Base-by-base conservation (phyloP, 2,113 vertebrate genomes). In the Phaethornis superciliosus region DNA sequence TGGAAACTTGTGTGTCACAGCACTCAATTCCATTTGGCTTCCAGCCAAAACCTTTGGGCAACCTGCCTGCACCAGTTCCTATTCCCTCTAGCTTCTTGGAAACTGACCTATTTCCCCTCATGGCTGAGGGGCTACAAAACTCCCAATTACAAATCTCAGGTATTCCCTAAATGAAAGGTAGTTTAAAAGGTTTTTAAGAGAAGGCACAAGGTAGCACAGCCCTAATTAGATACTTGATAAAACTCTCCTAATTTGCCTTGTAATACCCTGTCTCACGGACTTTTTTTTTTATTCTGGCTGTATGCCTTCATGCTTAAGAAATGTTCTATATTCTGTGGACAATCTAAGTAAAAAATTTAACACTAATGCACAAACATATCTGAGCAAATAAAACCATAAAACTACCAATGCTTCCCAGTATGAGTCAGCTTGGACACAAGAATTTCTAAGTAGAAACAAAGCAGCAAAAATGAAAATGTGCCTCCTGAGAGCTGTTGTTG, bases 391-490 rank as follows among this genome's bases (percentile, higher is more conserved):
- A 62, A 75, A 74, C 22, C 54, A 24, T 47, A 30, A 79, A 88
- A n/a, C 16, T 32, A 42, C 7, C 3, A 2, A 7, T 40, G 49
- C 32, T 65, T 82, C 40, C 35, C 24, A 46, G 19, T 33, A 26
- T 33, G 5, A 76, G 18, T 35, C 63, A 65, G 10, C 24, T 35
- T 15, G 30, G 21, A 75, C 3, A 1, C 33, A 13, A 55, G 32
- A 81, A 89, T 92, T 86, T 71, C 65, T 60, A 71, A 86, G 30
- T 7, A 75, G 78, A 88, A 74, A 82, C 56, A 94, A 94, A 78
- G 55, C 60, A 84, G 21, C 32, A 88, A 64, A 85, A 94, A 40
- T 16, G 8, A 91, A 78, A 89, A 27, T 0, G 1, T 7, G 12
- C 8, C 10, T 33, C n/a, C 46, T 62, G 51, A 70, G 40, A 76